Evolutionary conservation across 2,113 vertebrate species (phyloP).

Genomic region (Indicator indicator): DNA sequence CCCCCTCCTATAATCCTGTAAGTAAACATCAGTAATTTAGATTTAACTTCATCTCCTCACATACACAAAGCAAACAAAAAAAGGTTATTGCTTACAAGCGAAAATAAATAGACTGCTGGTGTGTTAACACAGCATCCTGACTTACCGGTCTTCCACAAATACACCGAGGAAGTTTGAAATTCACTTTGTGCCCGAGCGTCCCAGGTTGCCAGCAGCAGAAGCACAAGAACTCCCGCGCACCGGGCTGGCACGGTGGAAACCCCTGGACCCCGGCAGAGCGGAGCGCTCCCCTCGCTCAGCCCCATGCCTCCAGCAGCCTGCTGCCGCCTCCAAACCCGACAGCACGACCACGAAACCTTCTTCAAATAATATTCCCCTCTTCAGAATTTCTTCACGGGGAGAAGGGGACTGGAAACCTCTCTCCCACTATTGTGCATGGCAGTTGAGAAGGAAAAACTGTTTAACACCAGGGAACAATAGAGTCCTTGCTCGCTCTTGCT

Average conservation of each 20-base stretch:
- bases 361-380: neutral
- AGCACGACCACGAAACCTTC: conserved; percentile 28
- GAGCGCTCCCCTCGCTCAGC: conserved; percentile 66
- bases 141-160: conserved; percentile 97
- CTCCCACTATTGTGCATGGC: conserved; percentile 69
- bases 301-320: conserved; percentile 83
- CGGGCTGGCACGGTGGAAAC: conserved; percentile 4
- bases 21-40: conserved; percentile 13
- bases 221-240: conserved; percentile 77
- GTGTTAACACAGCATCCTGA: neutral
- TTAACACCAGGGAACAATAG: conserved; percentile 82
- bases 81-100: neutral
- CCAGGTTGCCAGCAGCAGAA: conserved; percentile 78
- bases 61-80: neutral
- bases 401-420: neutral
- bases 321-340: conserved; percentile 67
- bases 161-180: conserved; percentile 85
- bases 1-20: neutral
- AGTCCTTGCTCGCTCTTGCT: conserved; percentile 46
- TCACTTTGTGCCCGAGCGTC: conserved; percentile 77
- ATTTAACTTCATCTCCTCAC: neutral
- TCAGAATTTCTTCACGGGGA: conserved; percentile 33
- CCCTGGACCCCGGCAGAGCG: conserved; percentile 59
- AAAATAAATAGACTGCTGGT: neutral
- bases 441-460: conserved; percentile 65